phyloP scores from a whole-genome alignment of 2,888 invertebrate species.

The Pandemis corylana region DNA sequence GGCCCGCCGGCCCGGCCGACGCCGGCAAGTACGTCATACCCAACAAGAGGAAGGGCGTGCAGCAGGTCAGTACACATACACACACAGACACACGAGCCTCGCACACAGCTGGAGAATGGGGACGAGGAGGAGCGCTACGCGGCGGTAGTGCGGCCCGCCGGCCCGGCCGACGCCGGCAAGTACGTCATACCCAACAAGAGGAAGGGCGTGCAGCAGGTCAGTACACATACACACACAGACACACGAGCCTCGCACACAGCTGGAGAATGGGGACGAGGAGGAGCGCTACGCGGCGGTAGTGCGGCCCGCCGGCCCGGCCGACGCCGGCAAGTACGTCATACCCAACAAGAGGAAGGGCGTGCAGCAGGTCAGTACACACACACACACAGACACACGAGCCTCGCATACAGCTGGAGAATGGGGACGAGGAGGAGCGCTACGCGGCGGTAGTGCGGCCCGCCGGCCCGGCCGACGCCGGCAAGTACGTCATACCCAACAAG shows the following conservation, averaged over 20 bases:
- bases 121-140: conserved; percentile 96
- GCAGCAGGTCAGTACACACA: conserved; percentile 65
- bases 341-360: conserved; percentile 91
- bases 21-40: conserved; percentile 91
- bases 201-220: conserved; percentile 84
- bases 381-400: too few species aligned
- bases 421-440: conserved; percentile 94
- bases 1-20: conserved; percentile 79
- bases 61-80: conserved; percentile 61
- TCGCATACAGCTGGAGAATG: conserved; percentile 81
- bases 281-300: conserved; percentile 94
- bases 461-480: conserved; percentile 78
- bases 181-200: conserved; percentile 92
- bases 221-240: too few species aligned
- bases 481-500: conserved; percentile 92
- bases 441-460: conserved; percentile 92
- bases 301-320: conserved; percentile 81
- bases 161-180: conserved; percentile 79
- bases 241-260: too few species aligned
- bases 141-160: conserved; percentile 90
- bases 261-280: conserved; percentile 94
- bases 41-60: conserved; percentile 89
- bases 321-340: conserved; percentile 89
- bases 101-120: conserved; percentile 85
- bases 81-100: too few species aligned